Conservation (phyloP, 2,113 vertebrate species). For the Cryptomyrus ogoouensis region DNA sequence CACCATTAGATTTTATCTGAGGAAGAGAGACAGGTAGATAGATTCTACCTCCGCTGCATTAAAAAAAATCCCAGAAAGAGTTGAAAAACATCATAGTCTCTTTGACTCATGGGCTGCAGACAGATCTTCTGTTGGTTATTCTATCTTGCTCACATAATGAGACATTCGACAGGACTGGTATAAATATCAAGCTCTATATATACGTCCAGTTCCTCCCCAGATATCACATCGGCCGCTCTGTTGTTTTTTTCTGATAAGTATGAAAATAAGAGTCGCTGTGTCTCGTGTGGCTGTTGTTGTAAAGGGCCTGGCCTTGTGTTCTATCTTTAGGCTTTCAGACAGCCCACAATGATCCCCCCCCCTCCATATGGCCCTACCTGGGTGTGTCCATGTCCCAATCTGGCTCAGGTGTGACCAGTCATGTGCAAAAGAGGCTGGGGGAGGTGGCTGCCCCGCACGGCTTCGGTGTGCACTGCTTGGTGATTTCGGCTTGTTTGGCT, state of each 20-base stretch:
- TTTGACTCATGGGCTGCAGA: not conserved
- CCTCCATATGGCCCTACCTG: not conserved
- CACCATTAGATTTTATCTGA: not conserved
- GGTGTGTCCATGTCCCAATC: not conserved
- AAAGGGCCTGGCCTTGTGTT: not conserved
- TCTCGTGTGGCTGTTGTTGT: not conserved
- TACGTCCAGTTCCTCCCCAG: not conserved
- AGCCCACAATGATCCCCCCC: not conserved
- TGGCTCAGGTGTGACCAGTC: conserved; percentile 1
- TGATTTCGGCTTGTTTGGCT: not conserved
- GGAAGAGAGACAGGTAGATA: not conserved
- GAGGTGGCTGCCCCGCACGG: too few species aligned
- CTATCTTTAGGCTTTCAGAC: not conserved
- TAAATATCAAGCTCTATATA: not conserved
- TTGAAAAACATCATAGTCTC: not conserved
- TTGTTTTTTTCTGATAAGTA: not conserved
- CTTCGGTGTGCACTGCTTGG: not conserved
- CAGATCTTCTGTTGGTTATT: not conserved
- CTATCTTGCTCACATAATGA: not conserved
- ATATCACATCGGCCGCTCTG: not conserved
- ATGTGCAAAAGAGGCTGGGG: not conserved
- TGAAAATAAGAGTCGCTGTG: not conserved
- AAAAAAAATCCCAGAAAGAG: not conserved
- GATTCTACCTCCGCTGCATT: not conserved
- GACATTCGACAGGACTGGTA: not conserved